Base-by-base conservation (phyloP, 2,888 invertebrate species). In the Petrophora chlorosata region DNA sequence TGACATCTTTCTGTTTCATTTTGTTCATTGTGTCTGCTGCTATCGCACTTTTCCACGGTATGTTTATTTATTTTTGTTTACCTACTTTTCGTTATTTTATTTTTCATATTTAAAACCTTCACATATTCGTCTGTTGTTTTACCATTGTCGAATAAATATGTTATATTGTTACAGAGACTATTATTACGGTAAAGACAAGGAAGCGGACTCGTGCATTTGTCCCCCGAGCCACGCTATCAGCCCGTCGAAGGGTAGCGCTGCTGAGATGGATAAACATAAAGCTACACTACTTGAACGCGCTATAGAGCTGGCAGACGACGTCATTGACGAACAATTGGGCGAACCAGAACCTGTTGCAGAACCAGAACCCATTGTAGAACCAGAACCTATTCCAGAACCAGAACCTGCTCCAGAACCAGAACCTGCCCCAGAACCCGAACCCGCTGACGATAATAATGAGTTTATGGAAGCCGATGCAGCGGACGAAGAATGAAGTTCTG, bases 361-460 rank as follows among this genome's bases (percentile, higher is more conserved):
- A 47, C 58, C 69, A 0, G 65, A 69, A 45, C 65, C 73, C 1
- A 55, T 66, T 43, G 53, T 62, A 2, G 42, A 25, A 9, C 34
- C 61, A 1, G 59, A 64, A 52, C 69, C 84, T 2, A 79, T 85
- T 63, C 68, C 82, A 0, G 74, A 71, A 60, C 73, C 80, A 3
- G 70, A 75, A 61, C 65, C 70, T 7, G 15, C 1, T 2, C 19
- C 19, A 52, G 34, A 28, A 28, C 19, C 28, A 7, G 29, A 29
- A 8, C 10, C 39, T 3, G 38, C 28, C 3, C 23, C 43, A n/a
- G 39, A 34, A 16, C 32, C 32, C 1, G 22, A 34, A 26, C 36
- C 14, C 23, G 40, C 4, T 7, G 46, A 42, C 2, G 36, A 33
- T 22, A 46, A 51, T 10, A 39, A 29, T n/a, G 33, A 49, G 2